These are phyloP conservation scores for Leucophenga montana DNA, from an alignment of 2,888 invertebrate genomes.

Conservation along the genomic window DNA sequence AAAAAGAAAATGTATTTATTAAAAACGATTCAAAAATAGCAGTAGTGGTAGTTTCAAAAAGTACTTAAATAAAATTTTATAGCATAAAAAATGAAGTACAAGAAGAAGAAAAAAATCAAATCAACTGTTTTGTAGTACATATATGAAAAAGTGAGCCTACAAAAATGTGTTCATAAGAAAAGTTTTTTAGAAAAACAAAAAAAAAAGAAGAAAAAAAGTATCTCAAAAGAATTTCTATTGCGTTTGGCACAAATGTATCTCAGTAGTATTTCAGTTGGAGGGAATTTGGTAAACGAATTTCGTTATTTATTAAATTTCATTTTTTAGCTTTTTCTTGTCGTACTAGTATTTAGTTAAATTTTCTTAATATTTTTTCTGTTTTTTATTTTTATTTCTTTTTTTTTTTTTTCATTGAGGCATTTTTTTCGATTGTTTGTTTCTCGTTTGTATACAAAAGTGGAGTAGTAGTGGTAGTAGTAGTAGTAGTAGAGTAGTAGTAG, in stretches of 20 bases:
- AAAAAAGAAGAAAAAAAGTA: slow-evolving; percentile 21
- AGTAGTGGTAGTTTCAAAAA: slow-evolving; percentile 7
- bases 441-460: slow-evolving; percentile 33
- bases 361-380: slow-evolving; percentile 27
- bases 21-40: slow-evolving; percentile 5
- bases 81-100: slow-evolving; percentile 9
- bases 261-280: slow-evolving; percentile 35
- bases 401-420: slow-evolving; percentile 26
- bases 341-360: slow-evolving; percentile 7
- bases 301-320: slow-evolving; percentile 13
- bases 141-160: slow-evolving; percentile 31
- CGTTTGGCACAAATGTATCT: slow-evolving; percentile 44
- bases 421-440: slow-evolving; percentile 36
- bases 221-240: slow-evolving; percentile 37
- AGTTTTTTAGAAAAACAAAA: slow-evolving; percentile 27
- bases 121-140: slow-evolving; percentile 19
- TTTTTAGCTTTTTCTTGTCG: slow-evolving; percentile 33
- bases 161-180: slow-evolving; percentile 41
- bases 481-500: slow-evolving; percentile 39
- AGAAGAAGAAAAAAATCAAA: slow-evolving; percentile 29
- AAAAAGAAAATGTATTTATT: no score
- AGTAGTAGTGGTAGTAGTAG: slow-evolving; percentile 43
- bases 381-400: slow-evolving; percentile 27
- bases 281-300: slow-evolving; percentile 13
- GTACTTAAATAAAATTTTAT: not conserved